phyloP scores from a whole-genome alignment of 1,140 invertebrate genomes.

The Hycleus phaleratus region DNA sequence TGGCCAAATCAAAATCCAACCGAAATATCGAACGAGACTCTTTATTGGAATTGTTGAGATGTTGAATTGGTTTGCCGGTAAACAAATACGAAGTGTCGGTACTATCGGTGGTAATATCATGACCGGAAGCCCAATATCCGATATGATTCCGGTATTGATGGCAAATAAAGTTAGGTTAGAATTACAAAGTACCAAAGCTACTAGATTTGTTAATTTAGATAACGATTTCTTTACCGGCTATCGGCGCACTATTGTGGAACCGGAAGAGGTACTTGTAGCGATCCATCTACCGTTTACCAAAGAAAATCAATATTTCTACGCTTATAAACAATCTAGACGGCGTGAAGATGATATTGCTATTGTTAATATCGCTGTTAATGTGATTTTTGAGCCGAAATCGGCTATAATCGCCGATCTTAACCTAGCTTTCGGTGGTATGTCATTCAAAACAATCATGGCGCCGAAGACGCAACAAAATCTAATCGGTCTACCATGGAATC shows the following conservation, averaged over 20 bases:
- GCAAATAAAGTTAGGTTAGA: slow-evolving; percentile 56
- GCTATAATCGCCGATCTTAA: slow-evolving; percentile 54
- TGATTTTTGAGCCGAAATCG: slow-evolving; percentile 50
- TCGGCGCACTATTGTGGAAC: slow-evolving; percentile 64
- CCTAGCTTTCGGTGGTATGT: slow-evolving; percentile 86
- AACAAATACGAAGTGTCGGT: slow-evolving; percentile 79
- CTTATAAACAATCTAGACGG: slow-evolving; percentile 87
- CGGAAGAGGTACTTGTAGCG: slow-evolving; percentile 72
- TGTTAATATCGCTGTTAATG: slow-evolving; percentile 77
- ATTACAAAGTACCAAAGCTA: slow-evolving; percentile 46
- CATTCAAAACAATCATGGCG: slow-evolving; percentile 74
- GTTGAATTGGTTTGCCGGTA: slow-evolving; percentile 90
- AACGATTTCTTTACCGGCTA: slow-evolving; percentile 83
- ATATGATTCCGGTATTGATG: slow-evolving; percentile 88
- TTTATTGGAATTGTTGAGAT: slow-evolving; percentile 73
- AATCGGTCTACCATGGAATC: slow-evolving; percentile 63
- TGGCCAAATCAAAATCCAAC: slow-evolving; percentile 49
- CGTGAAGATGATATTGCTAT: slow-evolving; percentile 94
- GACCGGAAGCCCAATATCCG: slow-evolving; percentile 93
- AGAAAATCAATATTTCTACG: slow-evolving; percentile 71
- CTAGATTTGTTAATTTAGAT: slow-evolving; percentile 65
- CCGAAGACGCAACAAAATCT: slow-evolving; percentile 57
- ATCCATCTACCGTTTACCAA: slow-evolving; percentile 56
- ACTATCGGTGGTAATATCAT: slow-evolving; percentile 88
- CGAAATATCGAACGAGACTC: slow-evolving; percentile 58